Percentiles rank a stretch among this genome's conserved stretches.
Evolutionary conservation across 2,797 vertebrate species (phyloP).

Genomic region (Vespertilio murinus): DNA sequence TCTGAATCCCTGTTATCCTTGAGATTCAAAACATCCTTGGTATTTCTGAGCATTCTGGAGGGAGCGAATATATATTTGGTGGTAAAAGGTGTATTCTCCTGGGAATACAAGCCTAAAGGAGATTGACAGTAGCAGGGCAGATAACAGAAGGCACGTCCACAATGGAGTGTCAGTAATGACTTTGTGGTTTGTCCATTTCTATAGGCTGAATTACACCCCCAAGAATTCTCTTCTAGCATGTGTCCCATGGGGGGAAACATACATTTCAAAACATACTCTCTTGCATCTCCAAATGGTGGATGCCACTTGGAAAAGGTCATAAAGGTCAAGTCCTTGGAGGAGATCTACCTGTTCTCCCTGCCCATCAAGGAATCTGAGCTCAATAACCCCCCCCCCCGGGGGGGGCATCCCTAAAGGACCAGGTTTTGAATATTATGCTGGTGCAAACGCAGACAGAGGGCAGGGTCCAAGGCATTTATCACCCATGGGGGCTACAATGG

Average conservation of each 20-base stretch:
- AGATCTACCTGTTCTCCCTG: neutral
- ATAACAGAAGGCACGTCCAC: neutral
- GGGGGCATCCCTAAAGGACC: neutral
- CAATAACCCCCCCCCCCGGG: too few species aligned
- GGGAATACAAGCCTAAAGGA: neutral
- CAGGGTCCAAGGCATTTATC: neutral
- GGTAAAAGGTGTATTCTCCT: neutral
- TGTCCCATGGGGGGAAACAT: rapidly evolving
- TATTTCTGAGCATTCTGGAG: neutral
- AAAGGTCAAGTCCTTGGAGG: neutral
- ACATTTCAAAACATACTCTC: neutral
- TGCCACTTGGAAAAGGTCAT: neutral
- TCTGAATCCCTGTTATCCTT: neutral
- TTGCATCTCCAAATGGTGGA: neutral
- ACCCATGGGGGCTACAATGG: neutral
- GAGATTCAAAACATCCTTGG: neutral
- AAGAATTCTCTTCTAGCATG: neutral
- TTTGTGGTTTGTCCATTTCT: neutral
- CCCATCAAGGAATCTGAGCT: neutral
- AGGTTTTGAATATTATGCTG: neutral
- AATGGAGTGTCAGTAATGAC: neutral
- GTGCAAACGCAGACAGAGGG: neutral
- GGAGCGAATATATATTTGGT: neutral
- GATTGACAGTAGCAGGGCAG: neutral
- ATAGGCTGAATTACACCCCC: neutral